Evolutionary conservation across 2,113 vertebrate genomes (phyloP).

Genomic region (Chaetodon trifascialis): DNA sequence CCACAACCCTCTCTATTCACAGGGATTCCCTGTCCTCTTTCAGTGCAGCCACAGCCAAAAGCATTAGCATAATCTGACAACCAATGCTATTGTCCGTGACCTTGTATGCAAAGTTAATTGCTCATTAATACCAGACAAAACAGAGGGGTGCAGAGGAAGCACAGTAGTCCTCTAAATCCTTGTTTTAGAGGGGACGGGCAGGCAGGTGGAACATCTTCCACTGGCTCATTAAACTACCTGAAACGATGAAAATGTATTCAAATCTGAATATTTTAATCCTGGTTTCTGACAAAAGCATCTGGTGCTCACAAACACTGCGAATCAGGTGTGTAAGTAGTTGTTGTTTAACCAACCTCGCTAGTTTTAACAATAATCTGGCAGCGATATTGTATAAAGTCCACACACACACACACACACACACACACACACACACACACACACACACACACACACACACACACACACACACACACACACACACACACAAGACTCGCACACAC

Average conservation of each 20-base stretch:
- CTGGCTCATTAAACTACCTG: conserved; percentile 47
- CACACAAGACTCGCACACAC: conserved; percentile 63
- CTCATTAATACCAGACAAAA: conserved; percentile 83
- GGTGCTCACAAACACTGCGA: background rate
- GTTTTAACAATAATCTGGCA: conserved; percentile 42
- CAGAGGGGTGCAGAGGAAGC: conserved; percentile 80
- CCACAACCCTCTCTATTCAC: conserved; percentile 74
- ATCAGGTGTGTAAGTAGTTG: background rate
- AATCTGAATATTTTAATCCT: conserved; percentile 8
- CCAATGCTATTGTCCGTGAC: conserved; percentile 77
- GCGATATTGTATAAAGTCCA: conserved; percentile 19
- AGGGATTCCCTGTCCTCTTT: conserved; percentile 71
- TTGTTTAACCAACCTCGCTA: conserved; percentile 29
- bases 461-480: conserved; percentile 13
- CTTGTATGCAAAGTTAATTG: conserved; percentile 85
- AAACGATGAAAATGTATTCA: conserved; percentile 8
- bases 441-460: conserved; percentile 37
- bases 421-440: conserved; percentile 30
- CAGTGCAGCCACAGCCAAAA: conserved; percentile 61
- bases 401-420: conserved; percentile 29
- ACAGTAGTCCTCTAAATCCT: conserved; percentile 60
- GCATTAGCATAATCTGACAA: conserved; percentile 84
- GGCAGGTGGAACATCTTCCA: conserved; percentile 64
- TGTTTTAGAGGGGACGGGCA: conserved; percentile 47
- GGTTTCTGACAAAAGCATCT: conserved; percentile 7